Conservation (phyloP, 2,888 invertebrate genomes). For the Zaprionus lineosus region DNA sequence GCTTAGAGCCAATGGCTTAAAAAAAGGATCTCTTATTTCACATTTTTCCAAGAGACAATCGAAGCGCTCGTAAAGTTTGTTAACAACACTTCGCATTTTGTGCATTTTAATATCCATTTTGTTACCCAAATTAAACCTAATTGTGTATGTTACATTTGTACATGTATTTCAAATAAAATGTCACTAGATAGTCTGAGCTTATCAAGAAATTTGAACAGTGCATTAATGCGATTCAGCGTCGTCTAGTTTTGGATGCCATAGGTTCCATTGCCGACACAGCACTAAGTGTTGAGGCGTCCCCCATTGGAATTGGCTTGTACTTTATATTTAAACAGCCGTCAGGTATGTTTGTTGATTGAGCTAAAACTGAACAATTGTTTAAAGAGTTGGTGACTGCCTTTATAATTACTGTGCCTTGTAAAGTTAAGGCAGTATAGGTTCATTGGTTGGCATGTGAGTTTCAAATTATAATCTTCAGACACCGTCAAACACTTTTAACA, state of each 20-base stretch:
- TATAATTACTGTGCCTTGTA: conserved; percentile 2
- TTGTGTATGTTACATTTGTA: background rate
- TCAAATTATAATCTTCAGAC: conserved; percentile 18
- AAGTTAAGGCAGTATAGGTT: conserved; percentile 13
- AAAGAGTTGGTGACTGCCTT: conserved; percentile 15
- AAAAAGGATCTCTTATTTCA: conserved; percentile 16
- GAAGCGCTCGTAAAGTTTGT: conserved; percentile 70
- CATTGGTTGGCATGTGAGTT: conserved; percentile 6
- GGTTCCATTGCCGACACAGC: conserved; percentile 41
- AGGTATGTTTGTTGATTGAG: conserved; percentile 47
- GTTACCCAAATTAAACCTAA: conserved; percentile 8
- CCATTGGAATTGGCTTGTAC: conserved; percentile 30
- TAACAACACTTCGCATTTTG: conserved; percentile 61
- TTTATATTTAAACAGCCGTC: conserved; percentile 65
- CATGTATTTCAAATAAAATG: background rate
- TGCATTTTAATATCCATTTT: conserved; percentile 43
- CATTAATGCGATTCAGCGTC: conserved; percentile 65
- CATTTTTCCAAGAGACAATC: conserved; percentile 71
- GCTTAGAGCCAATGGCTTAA: conserved; percentile 21
- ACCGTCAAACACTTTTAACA: background rate
- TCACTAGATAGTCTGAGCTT: conserved; percentile 30
- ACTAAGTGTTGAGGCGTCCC: conserved; percentile 31
- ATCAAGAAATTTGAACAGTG: conserved; percentile 64
- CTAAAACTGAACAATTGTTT: conserved; percentile 31
- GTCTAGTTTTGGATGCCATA: conserved; percentile 32